Percentiles rank a stretch among this genome's conserved stretches.
phyloP scores from a whole-genome alignment of 2,797 vertebrate genomes.

The Chromis chromis region DNA sequence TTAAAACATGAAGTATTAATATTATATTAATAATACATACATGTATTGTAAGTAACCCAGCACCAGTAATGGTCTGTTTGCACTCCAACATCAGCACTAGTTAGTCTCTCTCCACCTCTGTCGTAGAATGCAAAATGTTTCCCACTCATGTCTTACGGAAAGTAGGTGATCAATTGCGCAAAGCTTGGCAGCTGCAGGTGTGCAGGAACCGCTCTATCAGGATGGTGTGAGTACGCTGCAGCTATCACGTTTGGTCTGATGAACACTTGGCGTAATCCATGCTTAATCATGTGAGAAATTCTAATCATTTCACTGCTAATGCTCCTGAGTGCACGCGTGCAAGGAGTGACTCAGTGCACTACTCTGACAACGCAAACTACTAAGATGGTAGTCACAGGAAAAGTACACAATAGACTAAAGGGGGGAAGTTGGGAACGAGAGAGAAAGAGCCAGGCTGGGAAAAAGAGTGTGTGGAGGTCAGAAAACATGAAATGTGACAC shows the following conservation, averaged over 20 bases:
- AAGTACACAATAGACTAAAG: slow-evolving; percentile 70
- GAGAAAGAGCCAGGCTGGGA: slow-evolving; percentile 27
- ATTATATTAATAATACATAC: no score
- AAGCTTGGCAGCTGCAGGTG: slow-evolving; percentile 11
- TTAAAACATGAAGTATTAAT: no score
- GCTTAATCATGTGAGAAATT: slow-evolving; percentile 42
- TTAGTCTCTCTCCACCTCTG: no score
- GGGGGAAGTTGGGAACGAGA: slow-evolving; percentile 57
- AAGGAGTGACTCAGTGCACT: slow-evolving; percentile 61
- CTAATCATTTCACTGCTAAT: slow-evolving; percentile 21
- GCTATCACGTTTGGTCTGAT: background rate
- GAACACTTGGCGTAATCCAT: slow-evolving; percentile 1
- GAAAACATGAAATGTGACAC: slow-evolving; percentile 29
- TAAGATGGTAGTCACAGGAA: slow-evolving; percentile 79
- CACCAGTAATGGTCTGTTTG: no score
- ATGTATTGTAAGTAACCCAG: no score
- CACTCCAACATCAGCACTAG: no score
- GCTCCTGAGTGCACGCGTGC: slow-evolving; percentile 24
- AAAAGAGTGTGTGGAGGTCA: slow-evolving; percentile 1
- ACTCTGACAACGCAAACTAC: slow-evolving; percentile 58
- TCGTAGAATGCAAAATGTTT: background rate
- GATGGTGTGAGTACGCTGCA: background rate
- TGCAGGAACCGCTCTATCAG: slow-evolving; percentile 1
- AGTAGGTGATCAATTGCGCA: background rate
- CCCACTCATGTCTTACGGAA: background rate